phyloP scores from a whole-genome alignment of 1,140 invertebrate genomes.

The Drosophila subpulchrella region DNA sequence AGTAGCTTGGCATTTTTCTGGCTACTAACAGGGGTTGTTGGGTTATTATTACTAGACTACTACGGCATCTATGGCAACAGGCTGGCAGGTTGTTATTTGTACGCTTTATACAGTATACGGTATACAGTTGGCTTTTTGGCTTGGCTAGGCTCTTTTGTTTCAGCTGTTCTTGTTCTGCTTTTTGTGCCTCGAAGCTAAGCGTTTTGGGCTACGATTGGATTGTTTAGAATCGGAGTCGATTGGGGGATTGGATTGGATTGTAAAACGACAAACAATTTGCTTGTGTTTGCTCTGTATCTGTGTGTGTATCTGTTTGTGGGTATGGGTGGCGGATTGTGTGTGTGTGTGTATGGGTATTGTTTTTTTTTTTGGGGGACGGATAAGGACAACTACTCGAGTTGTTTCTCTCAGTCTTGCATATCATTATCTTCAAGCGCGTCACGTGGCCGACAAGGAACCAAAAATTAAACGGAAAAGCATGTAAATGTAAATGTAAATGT shows the following conservation, averaged over 20 bases:
- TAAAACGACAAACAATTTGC: constrained; percentile 48
- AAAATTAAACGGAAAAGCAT: constrained; percentile 52
- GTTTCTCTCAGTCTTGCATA: constrained; percentile 62
- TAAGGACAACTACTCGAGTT: constrained; percentile 57
- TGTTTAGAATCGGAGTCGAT: constrained; percentile 36
- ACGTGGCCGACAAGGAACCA: constrained; percentile 48
- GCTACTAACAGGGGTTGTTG: constrained; percentile 45
- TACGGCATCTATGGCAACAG: constrained; percentile 46
- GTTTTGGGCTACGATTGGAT: constrained; percentile 36
- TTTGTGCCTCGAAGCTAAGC: constrained; percentile 56
- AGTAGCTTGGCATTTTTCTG: constrained; percentile 75
- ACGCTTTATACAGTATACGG: constrained; percentile 50
- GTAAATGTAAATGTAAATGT: constrained; percentile 50
- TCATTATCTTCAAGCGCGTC: constrained; percentile 60
- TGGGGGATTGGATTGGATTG: constrained; percentile 42
- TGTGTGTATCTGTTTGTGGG: constrained; percentile 22
- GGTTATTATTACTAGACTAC: constrained; percentile 54
- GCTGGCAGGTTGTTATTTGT: constrained; percentile 37
- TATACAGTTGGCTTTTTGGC: constrained; percentile 28
- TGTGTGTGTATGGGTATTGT: constrained; percentile 15
- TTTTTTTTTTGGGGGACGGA: constrained; percentile 4
- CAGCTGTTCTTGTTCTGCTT: constrained; percentile 49
- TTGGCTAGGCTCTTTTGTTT: constrained; percentile 63
- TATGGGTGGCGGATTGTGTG: constrained; percentile 25
- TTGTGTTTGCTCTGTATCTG: constrained; percentile 43